These are phyloP conservation scores for Climacteris rufus DNA, from an alignment of 2,113 vertebrate species.

Conservation along the genomic window DNA sequence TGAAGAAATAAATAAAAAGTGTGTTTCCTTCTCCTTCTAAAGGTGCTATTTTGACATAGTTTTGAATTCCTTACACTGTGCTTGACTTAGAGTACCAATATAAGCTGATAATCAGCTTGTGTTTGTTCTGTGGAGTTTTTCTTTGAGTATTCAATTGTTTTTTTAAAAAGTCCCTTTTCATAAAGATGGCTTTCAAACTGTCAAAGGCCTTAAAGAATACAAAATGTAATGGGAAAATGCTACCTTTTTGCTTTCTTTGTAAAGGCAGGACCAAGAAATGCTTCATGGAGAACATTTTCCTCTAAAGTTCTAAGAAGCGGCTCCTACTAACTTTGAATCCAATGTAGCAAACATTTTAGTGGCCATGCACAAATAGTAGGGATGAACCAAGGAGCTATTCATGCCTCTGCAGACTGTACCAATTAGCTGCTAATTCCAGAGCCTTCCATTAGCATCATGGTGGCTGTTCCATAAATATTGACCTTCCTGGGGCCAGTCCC, in stretches of 20 bases:
- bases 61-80: constrained; percentile 36
- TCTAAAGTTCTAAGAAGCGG: background rate
- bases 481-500: background rate
- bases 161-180: background rate
- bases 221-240: background rate
- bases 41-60: constrained; percentile 48
- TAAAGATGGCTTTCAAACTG: background rate
- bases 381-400: background rate
- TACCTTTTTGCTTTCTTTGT: background rate
- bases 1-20: background rate
- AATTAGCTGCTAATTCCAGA: background rate
- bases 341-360: background rate
- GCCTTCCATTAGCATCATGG: background rate
- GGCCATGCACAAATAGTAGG: background rate
- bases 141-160: background rate
- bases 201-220: constrained; percentile 18
- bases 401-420: background rate
- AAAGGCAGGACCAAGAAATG: background rate
- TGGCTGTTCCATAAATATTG: background rate
- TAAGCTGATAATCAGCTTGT: background rate
- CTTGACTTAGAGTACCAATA: background rate
- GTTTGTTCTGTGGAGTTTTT: background rate
- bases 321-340: background rate
- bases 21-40: background rate
- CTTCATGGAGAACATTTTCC: background rate